Percentiles rank a stretch among this genome's conserved stretches.
phyloP scores from a whole-genome alignment of 1,140 invertebrate genomes.

The Zaprionus davidi region DNA sequence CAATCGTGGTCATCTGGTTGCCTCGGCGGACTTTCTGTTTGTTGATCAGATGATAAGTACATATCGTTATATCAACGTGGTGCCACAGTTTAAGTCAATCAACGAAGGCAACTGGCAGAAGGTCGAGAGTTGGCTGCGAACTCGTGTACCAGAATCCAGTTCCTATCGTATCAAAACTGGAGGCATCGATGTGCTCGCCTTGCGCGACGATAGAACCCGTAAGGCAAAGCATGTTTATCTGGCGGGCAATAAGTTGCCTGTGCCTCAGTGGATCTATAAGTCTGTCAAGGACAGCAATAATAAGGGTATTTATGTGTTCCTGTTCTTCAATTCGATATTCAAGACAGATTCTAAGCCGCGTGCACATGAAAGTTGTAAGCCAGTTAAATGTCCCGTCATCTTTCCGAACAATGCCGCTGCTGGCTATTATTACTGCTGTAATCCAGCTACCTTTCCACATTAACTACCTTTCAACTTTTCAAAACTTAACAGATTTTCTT shows the following conservation, averaged over 20 bases:
- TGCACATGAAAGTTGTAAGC: conserved; percentile 19
- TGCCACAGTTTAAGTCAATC: conserved; percentile 70
- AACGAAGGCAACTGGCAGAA: conserved; percentile 70
- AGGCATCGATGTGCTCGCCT: conserved; percentile 36
- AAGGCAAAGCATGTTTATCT: conserved; percentile 29
- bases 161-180: conserved; percentile 53
- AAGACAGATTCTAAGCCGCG: conserved; percentile 23
- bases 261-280: conserved; percentile 68
- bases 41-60: conserved; percentile 68
- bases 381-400: conserved; percentile 42
- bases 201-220: conserved; percentile 16
- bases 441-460: conserved; percentile 28
- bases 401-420: conserved; percentile 12
- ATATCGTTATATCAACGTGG: conserved; percentile 66
- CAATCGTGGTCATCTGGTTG: conserved; percentile 68
- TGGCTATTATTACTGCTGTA: conserved; percentile 64
- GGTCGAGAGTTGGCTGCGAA: conserved; percentile 65
- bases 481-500: not conserved
- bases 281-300: conserved; percentile 44
- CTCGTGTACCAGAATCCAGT: not conserved
- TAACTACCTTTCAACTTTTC: too few relatives aligned
- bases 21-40: conserved; percentile 71
- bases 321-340: conserved; percentile 57
- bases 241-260: conserved; percentile 44
- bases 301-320: conserved; percentile 49